These are phyloP conservation scores for Chaetodon trifasciatus DNA, from an alignment of 2,797 vertebrate species.

Conservation along the genomic window DNA sequence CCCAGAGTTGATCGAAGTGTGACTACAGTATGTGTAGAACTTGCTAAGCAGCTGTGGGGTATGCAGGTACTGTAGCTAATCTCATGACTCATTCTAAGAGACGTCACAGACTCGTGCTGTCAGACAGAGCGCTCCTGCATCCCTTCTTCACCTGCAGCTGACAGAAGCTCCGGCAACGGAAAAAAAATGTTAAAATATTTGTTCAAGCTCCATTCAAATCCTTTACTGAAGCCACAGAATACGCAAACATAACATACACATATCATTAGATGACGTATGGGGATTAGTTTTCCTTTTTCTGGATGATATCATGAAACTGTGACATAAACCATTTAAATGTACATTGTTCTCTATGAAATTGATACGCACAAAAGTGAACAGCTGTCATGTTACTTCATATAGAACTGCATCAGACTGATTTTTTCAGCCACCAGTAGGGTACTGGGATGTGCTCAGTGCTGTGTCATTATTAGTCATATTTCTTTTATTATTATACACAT, in stretches of 20 bases:
- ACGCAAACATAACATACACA: background rate
- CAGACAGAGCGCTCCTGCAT: conserved; percentile 32
- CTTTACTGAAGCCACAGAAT: conserved; percentile 21
- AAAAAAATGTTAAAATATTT: conserved; percentile 18
- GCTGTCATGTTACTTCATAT: background rate
- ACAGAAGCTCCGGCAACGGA: conserved; percentile 26
- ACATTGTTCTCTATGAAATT: background rate
- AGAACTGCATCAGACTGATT: background rate
- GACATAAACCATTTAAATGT: background rate
- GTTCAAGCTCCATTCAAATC: conserved; percentile 29
- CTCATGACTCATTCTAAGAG: conserved; percentile 58
- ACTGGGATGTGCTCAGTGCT: background rate
- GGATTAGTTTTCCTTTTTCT: background rate
- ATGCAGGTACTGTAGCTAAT: conserved; percentile 58
- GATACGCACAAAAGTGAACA: background rate
- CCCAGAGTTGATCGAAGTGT: conserved; percentile 21
- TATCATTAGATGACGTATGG: background rate
- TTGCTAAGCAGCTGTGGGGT: conserved; percentile 33
- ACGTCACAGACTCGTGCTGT: conserved; percentile 48
- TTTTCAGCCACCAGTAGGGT: conserved; percentile 14
- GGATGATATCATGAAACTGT: background rate
- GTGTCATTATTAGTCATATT: no score
- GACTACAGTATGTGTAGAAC: conserved; percentile 33
- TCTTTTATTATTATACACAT: no score
- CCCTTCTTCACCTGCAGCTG: conserved; percentile 53